phyloP scores from a whole-genome alignment of 1,140 invertebrate genomes.

The Arctopsyche grandis region DNA sequence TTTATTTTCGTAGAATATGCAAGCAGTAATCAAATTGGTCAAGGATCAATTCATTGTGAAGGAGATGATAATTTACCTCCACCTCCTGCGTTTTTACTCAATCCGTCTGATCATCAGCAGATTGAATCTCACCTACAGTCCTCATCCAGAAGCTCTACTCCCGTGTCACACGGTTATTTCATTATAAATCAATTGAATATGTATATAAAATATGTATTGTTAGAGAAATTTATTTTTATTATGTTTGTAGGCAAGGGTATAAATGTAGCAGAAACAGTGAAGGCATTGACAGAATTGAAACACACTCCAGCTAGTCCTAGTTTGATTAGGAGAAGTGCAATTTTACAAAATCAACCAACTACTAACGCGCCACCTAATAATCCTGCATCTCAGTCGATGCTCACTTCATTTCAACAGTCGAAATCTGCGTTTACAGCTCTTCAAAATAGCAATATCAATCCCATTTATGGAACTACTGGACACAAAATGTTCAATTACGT shows the following conservation, averaged over 20 bases:
- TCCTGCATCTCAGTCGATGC: conserved; percentile 55
- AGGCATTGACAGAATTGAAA: conserved; percentile 83
- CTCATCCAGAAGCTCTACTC: conserved; percentile 51
- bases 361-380: conserved; percentile 53
- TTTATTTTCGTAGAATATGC: conserved; percentile 41
- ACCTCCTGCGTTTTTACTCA: conserved; percentile 84
- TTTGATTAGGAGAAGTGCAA: conserved; percentile 70
- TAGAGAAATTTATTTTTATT: conserved; percentile 37
- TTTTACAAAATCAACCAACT: conserved; percentile 56
- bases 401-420: conserved; percentile 68
- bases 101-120: conserved; percentile 61
- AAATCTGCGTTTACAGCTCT: conserved; percentile 60
- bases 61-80: conserved; percentile 78
- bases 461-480: conserved; percentile 64
- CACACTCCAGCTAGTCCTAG: conserved; percentile 88
- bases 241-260: conserved; percentile 54
- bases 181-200: neutral
- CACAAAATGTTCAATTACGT: conserved; percentile 56
- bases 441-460: conserved; percentile 62
- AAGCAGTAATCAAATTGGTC: conserved; percentile 34
- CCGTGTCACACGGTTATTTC: conserved; percentile 38
- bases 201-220: no score
- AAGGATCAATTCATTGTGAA: neutral
- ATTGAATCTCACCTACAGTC: conserved; percentile 20
- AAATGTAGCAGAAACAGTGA: conserved; percentile 88